These are phyloP conservation scores for Halesus radiatus DNA, from an alignment of 1,140 invertebrate genomes.

Conservation along the genomic window DNA sequence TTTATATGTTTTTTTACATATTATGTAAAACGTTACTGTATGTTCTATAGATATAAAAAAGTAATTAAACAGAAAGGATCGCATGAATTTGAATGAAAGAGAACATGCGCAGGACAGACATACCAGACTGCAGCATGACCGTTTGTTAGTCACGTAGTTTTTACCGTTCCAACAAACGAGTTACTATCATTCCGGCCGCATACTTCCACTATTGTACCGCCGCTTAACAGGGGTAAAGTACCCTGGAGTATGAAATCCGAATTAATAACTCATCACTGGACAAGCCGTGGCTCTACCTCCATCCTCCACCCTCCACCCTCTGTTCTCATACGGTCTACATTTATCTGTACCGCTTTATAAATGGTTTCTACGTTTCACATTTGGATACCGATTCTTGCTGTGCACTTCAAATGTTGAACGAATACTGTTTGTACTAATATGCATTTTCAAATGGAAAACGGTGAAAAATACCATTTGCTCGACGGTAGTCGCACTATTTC, in stretches of 20 bases:
- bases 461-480: too few relatives aligned
- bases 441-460: too few relatives aligned
- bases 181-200: background rate
- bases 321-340: background rate
- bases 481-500: too few relatives aligned
- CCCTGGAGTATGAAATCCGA: conserved; percentile 30
- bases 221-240: background rate
- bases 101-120: too few relatives aligned
- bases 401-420: background rate
- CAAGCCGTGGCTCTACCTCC: background rate
- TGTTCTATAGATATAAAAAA: too few relatives aligned
- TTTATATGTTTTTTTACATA: too few relatives aligned
- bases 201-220: background rate
- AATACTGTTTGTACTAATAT: background rate
- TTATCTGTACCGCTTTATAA: background rate
- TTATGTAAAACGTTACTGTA: too few relatives aligned
- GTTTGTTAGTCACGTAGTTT: background rate
- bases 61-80: too few relatives aligned
- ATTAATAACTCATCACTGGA: conserved; percentile 27
- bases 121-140: too few relatives aligned
- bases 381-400: background rate
- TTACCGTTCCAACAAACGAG: background rate
- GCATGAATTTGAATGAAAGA: too few relatives aligned
- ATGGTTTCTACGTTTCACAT: background rate
- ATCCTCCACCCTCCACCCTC: too few relatives aligned